Evolutionary conservation across 2,888 invertebrate genomes (phyloP).

Genomic region (Mamestra brassicae): DNA sequence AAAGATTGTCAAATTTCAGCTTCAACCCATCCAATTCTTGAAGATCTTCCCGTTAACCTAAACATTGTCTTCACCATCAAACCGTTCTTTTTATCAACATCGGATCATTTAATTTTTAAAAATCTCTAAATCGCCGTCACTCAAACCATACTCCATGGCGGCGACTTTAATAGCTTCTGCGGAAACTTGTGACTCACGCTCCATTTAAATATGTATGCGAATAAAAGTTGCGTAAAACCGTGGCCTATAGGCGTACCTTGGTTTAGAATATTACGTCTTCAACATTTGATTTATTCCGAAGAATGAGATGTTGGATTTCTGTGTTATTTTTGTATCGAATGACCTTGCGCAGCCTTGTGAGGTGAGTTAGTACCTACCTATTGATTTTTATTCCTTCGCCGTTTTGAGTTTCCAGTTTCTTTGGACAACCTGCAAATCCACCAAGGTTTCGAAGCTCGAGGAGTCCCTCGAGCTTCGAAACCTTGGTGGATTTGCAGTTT

Average conservation of each 20-base stretch:
- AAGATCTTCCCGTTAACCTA: neutral
- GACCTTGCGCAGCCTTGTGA: neutral
- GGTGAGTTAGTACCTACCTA: neutral
- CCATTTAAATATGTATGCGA: constrained; percentile 66
- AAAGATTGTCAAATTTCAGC: neutral
- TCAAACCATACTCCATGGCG: constrained; percentile 24
- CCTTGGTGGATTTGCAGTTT: too few relatives aligned
- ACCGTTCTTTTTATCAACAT: too few relatives aligned
- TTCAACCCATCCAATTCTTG: neutral
- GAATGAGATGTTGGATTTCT: neutral
- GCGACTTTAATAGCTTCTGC: constrained; percentile 66
- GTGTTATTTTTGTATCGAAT: neutral
- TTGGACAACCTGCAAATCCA: too few relatives aligned
- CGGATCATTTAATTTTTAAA: neutral
- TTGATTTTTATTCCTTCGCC: neutral
- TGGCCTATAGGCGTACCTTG: constrained; percentile 14
- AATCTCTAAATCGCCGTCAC: constrained; percentile 37
- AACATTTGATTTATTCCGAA: constrained; percentile 26
- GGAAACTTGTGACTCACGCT: constrained; percentile 69
- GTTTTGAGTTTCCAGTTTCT: too few relatives aligned
- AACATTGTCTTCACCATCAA: neutral
- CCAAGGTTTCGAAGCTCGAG: too few relatives aligned
- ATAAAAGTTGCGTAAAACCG: constrained; percentile 59
- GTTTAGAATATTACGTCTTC: constrained; percentile 6
- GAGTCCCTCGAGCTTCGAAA: too few relatives aligned